Conservation (phyloP, 2,888 invertebrate genomes). For the Monochamus alternatus region DNA sequence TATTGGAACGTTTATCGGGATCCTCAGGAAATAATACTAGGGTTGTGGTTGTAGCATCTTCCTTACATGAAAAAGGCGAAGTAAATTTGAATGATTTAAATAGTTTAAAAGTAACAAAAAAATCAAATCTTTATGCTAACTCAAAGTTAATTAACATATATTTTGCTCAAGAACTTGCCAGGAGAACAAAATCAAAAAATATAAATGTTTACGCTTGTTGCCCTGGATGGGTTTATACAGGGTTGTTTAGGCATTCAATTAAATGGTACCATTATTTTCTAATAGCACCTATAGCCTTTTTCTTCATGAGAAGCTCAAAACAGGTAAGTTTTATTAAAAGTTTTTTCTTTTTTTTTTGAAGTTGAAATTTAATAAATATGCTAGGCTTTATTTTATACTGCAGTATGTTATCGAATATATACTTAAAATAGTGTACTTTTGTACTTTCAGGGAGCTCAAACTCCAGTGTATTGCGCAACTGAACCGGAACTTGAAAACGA, state of each 20-base stretch:
- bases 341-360: too few species aligned
- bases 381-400: too few species aligned
- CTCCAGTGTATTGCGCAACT: constrained; percentile 84
- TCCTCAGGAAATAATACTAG: constrained; percentile 70
- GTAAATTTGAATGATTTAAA: constrained; percentile 81
- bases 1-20: constrained; percentile 72
- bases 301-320: constrained; percentile 82
- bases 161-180: constrained; percentile 79
- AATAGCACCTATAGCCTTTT: constrained; percentile 80
- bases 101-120: constrained; percentile 71
- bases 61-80: constrained; percentile 79
- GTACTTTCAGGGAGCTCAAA: constrained; percentile 82
- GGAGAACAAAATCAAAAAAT: constrained; percentile 73
- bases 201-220: constrained; percentile 81
- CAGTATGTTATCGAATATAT: too few species aligned
- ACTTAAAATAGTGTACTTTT: background rate
- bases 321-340: constrained; percentile 72
- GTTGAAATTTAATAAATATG: too few species aligned
- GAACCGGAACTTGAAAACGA: constrained; percentile 75
- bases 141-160: constrained; percentile 86
- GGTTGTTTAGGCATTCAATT: constrained; percentile 78
- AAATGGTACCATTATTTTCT: constrained; percentile 84
- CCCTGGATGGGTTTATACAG: constrained; percentile 87
- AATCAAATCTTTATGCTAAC: constrained; percentile 78
- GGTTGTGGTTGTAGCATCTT: constrained; percentile 82